Percentiles rank a stretch among this genome's conserved stretches.
Evolutionary conservation across 2,113 vertebrate genomes (phyloP).

Genomic region (Ictalurus furcatus): DNA sequence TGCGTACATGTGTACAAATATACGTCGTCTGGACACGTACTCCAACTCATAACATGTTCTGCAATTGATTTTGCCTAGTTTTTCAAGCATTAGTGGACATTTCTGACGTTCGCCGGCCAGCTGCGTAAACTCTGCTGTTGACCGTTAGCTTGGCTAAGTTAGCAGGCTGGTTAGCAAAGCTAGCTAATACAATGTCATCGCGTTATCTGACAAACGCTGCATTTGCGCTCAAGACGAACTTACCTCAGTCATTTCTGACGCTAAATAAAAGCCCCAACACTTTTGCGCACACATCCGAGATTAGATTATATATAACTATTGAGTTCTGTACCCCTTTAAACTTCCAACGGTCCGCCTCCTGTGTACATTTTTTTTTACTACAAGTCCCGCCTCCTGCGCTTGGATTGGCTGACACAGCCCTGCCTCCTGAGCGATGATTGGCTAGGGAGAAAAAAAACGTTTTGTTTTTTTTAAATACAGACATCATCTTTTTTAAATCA

Average conservation of each 20-base stretch:
- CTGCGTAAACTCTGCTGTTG: conserved; percentile 1
- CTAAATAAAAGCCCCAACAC: neutral
- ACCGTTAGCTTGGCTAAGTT: neutral
- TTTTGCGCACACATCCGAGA: neutral
- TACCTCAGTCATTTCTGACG: conserved; percentile 16
- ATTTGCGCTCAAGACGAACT: neutral
- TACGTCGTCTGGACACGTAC: neutral
- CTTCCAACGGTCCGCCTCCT: conserved; percentile 34
- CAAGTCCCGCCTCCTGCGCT: neutral
- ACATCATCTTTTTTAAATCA: neutral
- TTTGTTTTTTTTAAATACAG: neutral
- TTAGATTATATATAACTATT: neutral
- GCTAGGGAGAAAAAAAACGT: neutral
- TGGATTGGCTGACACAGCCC: neutral
- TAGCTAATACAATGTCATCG: conserved; percentile 13
- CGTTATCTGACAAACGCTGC: neutral
- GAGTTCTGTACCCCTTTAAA: conserved; percentile 39
- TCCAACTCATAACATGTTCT: no score
- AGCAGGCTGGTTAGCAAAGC: neutral
- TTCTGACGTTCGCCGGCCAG: neutral
- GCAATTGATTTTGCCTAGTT: neutral
- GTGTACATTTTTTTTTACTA: neutral
- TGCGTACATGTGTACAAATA: neutral
- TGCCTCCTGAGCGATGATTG: neutral
- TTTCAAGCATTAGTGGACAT: neutral